A percentile compares a stretch with the other conserved stretches of the same genome.
These are phyloP conservation scores for Mellivora capensis DNA, from an alignment of 2,113 vertebrate genomes.

Conservation along the genomic window DNA sequence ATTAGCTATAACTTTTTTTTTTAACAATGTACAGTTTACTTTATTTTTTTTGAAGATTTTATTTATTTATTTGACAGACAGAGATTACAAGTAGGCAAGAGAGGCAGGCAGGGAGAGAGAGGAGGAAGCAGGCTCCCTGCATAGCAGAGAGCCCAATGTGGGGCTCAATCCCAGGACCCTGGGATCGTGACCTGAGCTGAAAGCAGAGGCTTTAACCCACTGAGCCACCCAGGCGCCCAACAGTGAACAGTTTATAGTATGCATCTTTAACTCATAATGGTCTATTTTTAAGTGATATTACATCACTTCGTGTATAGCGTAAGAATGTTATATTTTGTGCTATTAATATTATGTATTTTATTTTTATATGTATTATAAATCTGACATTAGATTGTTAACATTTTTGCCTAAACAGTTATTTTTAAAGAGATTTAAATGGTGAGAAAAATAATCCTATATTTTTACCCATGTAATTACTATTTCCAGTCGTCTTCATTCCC, in stretches of 20 bases:
- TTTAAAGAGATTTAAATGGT: slow-evolving; percentile 13
- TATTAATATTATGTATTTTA: not conserved
- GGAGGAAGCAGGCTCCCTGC: too few relatives aligned
- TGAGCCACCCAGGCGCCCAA: too few relatives aligned
- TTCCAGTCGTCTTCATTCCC: not conserved
- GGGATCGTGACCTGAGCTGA: too few relatives aligned
- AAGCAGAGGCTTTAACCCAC: too few relatives aligned
- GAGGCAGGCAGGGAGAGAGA: too few relatives aligned
- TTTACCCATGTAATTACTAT: not conserved
- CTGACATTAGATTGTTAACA: not conserved
- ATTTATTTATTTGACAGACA: too few relatives aligned
- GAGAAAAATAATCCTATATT: not conserved
- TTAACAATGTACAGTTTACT: not conserved
- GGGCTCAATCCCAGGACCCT: too few relatives aligned
- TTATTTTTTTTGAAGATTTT: too few relatives aligned
- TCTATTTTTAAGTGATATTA: not conserved
- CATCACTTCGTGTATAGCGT: not conserved
- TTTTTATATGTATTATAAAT: not conserved
- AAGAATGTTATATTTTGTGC: not conserved
- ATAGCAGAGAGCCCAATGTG: too few relatives aligned
- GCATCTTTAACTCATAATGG: not conserved
- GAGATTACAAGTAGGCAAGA: too few relatives aligned
- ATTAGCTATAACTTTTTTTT: slow-evolving; percentile 1
- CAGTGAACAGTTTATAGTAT: not conserved
- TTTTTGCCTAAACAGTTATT: not conserved